Conservation (phyloP, 2,797 vertebrate genomes). For the Myotis planiceps region DNA sequence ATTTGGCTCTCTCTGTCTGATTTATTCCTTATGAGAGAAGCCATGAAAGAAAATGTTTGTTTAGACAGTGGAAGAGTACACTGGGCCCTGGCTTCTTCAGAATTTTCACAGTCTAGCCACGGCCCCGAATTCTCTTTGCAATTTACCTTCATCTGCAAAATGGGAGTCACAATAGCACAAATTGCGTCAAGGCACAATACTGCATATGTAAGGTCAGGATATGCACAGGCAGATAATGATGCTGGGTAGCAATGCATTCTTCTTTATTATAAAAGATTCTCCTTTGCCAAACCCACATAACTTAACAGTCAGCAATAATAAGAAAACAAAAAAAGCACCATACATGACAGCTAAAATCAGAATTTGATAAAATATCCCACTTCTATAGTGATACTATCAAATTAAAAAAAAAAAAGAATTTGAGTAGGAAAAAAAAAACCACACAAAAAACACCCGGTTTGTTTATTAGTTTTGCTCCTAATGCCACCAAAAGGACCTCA, state of each 20-base stretch:
- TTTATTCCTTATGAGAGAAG: background rate
- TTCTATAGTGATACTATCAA: slow-evolving; percentile 66
- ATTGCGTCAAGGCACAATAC: background rate
- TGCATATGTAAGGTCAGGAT: background rate
- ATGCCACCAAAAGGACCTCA: slow-evolving; percentile 81
- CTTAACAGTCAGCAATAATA: slow-evolving; percentile 70
- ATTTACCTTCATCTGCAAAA: slow-evolving; percentile 37
- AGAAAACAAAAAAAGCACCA: slow-evolving; percentile 33
- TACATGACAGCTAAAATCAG: slow-evolving; percentile 68
- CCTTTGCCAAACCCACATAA: slow-evolving; percentile 52
- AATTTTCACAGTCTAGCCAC: background rate
- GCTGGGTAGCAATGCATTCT: background rate
- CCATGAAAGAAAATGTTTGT: background rate
- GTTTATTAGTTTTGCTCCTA: slow-evolving; percentile 81
- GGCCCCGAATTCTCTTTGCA: background rate
- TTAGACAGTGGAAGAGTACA: background rate
- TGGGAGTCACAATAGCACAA: background rate
- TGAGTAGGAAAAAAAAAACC: background rate
- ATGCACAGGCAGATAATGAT: background rate
- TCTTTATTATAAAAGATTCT: slow-evolving; percentile 43
- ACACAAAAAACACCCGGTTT: slow-evolving; percentile 53
- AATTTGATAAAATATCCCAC: slow-evolving; percentile 73
- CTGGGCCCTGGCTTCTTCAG: background rate
- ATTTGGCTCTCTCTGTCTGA: background rate
- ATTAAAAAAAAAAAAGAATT: slow-evolving; percentile 69